Base-by-base conservation (phyloP, 37 sponge, comb jelly and placozoan species). In the Cladorhizidae sp. region DNA sequence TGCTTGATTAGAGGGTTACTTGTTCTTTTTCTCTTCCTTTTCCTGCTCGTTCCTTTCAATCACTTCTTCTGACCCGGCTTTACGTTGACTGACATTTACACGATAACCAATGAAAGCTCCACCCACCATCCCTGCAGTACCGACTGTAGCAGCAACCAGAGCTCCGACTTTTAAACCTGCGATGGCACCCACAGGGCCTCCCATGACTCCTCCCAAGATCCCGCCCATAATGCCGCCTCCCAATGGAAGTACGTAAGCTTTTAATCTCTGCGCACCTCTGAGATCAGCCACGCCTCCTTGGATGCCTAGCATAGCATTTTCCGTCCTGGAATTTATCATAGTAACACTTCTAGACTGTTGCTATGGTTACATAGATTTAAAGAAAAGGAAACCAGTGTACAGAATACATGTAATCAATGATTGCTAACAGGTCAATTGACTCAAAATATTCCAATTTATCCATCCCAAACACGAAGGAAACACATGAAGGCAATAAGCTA, bases 151-250 rank as follows among this genome's bases (percentile, higher is more conserved):
- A 23, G 57, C 59, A 20, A 61, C 43, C 32, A 79, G 21, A 5
- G 74, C 74, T 20, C 74, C 74, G 22, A 74, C 49, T 36, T 93
- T 88, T 5, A 80, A 26, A 31, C 93, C 93, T 67, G 77, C 86
- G 1, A 88, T 18, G 22, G 79, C 75, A 64, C 93, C 93, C 67
- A 93, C 54, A 2, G 93, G 93, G 21, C 93, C 93, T 31, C 89
- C 93, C 31, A 93, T 78, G 21, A 77, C 82, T 17, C 86, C 85
- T 1, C 93, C 93, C 20, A 88, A 62, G 23, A 85, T 75, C 28
- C 89, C 93, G 0, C 89, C 89, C 57, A 88, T 70, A 26, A 93
- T 23, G 12, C 89, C 93, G 56, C 93, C 93, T 49, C 83, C 85
- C 64, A 93, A 79, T 31, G 93, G 93, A 35, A 85, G 68, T n/a